A percentile compares a stretch with the other conserved stretches of the same genome.
These are phyloP conservation scores for Alcis repandata DNA, from an alignment of 2,888 invertebrate species.

Conservation along the genomic window DNA sequence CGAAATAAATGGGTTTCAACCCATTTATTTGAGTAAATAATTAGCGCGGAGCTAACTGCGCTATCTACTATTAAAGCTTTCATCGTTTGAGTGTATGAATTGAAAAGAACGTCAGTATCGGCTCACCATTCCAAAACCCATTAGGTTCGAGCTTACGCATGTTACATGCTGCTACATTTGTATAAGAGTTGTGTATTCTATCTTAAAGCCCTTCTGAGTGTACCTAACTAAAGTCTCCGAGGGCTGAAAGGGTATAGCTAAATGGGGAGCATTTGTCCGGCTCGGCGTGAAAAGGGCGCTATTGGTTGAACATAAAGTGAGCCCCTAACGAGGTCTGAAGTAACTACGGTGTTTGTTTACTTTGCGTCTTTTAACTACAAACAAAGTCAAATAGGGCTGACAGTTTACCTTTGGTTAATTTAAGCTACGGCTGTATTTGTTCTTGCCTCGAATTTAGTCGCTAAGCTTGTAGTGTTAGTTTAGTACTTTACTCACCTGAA, in stretches of 20 bases:
- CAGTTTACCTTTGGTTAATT: slow-evolving; percentile 34
- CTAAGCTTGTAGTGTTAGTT: not conserved
- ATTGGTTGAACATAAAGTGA: slow-evolving; percentile 53
- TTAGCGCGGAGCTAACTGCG: too few relatives aligned
- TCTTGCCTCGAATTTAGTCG: not conserved
- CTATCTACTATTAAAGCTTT: too few relatives aligned
- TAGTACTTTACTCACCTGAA: too few relatives aligned
- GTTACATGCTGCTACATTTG: slow-evolving; percentile 52
- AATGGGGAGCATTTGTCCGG: slow-evolving; percentile 60
- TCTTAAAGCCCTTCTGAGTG: slow-evolving; percentile 52
- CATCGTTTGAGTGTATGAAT: too few relatives aligned
- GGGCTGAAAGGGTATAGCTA: slow-evolving; percentile 55
- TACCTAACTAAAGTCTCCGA: slow-evolving; percentile 51
- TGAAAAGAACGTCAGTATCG: too few relatives aligned
- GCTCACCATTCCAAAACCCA: slow-evolving; percentile 36
- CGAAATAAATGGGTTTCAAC: too few relatives aligned
- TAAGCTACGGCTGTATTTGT: slow-evolving; percentile 27
- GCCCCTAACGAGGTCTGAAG: slow-evolving; percentile 55
- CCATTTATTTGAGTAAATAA: too few relatives aligned
- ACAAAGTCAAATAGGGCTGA: slow-evolving; percentile 35
- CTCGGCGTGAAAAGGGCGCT: slow-evolving; percentile 54
- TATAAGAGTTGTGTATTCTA: slow-evolving; percentile 48
- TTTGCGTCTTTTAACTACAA: slow-evolving; percentile 38
- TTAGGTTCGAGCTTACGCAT: slow-evolving; percentile 47
- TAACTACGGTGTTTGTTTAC: slow-evolving; percentile 49